These are phyloP conservation scores for Festucalex cinctus DNA, from an alignment of 2,113 vertebrate genomes.

Conservation along the genomic window DNA sequence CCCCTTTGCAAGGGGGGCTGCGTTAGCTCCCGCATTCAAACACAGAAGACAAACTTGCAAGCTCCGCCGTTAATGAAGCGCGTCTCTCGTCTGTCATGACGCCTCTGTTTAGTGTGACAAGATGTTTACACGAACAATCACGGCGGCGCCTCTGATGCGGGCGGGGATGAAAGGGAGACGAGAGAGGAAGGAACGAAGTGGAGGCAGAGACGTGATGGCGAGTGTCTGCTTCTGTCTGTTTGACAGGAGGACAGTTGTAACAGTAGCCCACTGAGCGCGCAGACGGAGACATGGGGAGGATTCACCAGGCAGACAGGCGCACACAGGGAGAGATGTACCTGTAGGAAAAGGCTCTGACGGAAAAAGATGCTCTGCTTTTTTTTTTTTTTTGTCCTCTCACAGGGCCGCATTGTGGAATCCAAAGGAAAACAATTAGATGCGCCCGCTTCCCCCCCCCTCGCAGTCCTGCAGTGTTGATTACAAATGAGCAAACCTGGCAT, in stretches of 20 bases:
- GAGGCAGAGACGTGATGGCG: conserved; percentile 44
- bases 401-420: conserved; percentile 41
- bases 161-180: conserved; percentile 59
- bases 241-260: conserved; percentile 66
- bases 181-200: conserved; percentile 34
- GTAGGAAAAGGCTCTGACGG: conserved; percentile 33
- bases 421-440: conserved; percentile 69
- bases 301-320: neutral
- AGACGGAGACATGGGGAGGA: conserved; percentile 14
- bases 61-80: conserved; percentile 54
- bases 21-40: conserved; percentile 34
- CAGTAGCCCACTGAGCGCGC: conserved; percentile 55
- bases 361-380: conserved; percentile 20
- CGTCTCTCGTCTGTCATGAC: conserved; percentile 64
- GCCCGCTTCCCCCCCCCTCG: conserved; percentile 49
- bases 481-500: conserved; percentile 74
- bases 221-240: conserved; percentile 47
- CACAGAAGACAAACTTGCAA: conserved; percentile 58
- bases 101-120: conserved; percentile 65
- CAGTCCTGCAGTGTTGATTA: conserved; percentile 65
- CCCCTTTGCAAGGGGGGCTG: neutral
- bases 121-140: conserved; percentile 70
- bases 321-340: conserved; percentile 26
- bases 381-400: neutral
- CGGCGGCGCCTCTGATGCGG: conserved; percentile 58